These are phyloP conservation scores for Drosophila melanogaster DNA, from an alignment of 1,140 invertebrate species.

Conservation along the genomic window Release_6_plus_ISO1_MT NT_037436.4:9333001-9333500, in stretches of 20 bases:
- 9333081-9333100: conserved; percentile 49
- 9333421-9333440: conserved; percentile 22
- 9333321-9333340: too few relatives aligned
- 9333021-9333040: not conserved
- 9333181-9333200: conserved; percentile 76
- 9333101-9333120: conserved; percentile 59
- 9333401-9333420: not conserved
- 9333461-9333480: conserved; percentile 30
- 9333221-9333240: not conserved
- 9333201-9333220: conserved; percentile 16
- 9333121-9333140: conserved; percentile 81
- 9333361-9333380: too few relatives aligned
- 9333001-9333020: conserved; percentile 10
- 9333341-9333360: too few relatives aligned
- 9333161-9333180: conserved; percentile 60
- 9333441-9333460: conserved; percentile 24
- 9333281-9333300: too few relatives aligned
- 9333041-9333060: conserved; percentile 73
- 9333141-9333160: conserved; percentile 78
- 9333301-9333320: too few relatives aligned
- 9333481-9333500: not conserved
- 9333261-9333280: too few relatives aligned
- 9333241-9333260: too few relatives aligned
- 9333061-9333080: conserved; percentile 74
- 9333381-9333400: too few relatives aligned